These are phyloP conservation scores for Agrochola circellaris DNA, from an alignment of 2,888 invertebrate genomes.

Conservation along the genomic window DNA sequence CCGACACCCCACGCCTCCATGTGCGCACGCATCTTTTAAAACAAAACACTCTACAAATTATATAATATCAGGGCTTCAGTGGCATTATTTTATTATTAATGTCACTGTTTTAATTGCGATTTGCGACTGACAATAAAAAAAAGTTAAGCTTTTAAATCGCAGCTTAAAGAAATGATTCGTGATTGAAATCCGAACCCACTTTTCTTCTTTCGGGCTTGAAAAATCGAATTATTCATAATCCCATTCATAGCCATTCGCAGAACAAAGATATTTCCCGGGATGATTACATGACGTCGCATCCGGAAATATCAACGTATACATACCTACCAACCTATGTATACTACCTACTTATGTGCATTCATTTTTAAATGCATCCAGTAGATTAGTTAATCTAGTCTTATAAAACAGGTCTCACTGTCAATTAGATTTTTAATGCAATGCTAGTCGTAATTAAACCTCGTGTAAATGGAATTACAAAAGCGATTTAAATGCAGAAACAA, in stretches of 20 bases:
- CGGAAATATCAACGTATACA: slow-evolving; percentile 24
- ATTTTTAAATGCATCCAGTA: slow-evolving; percentile 7
- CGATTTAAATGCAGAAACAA: slow-evolving; percentile 10
- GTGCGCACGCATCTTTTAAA: slow-evolving; percentile 38
- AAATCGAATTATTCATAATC: slow-evolving; percentile 31
- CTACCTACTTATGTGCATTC: neutral
- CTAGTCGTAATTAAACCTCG: slow-evolving; percentile 16
- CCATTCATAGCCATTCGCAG: neutral
- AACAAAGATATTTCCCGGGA: slow-evolving; percentile 27
- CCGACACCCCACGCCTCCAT: slow-evolving; percentile 51
- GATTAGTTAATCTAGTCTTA: neutral
- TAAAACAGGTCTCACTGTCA: slow-evolving; percentile 13
- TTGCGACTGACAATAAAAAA: neutral
- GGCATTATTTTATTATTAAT: slow-evolving; percentile 2
- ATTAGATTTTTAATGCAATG: slow-evolving; percentile 17
- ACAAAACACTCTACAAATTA: slow-evolving; percentile 13
- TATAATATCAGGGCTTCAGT: neutral
- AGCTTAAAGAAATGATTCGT: neutral
- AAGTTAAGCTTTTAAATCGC: slow-evolving; percentile 7
- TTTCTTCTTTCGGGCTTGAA: neutral
- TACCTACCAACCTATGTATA: neutral
- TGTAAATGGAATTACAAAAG: slow-evolving; percentile 15
- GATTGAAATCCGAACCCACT: neutral
- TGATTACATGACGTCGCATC: slow-evolving; percentile 3
- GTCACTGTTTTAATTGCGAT: neutral